Evolutionary conservation across 1,140 invertebrate species (phyloP).

Genomic region (Cotesia chilonis): DNA sequence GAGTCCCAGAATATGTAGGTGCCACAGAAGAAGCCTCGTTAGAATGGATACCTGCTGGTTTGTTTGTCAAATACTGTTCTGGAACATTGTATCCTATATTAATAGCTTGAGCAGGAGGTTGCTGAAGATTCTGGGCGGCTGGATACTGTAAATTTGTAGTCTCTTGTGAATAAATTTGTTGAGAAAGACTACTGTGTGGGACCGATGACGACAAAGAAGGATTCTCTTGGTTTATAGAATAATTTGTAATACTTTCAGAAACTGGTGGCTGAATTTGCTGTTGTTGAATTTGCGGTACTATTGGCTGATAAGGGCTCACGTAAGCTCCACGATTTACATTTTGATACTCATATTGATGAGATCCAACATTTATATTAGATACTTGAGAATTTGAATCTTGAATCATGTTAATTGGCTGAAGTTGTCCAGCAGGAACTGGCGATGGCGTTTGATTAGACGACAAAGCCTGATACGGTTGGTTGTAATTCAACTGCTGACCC

Average conservation of each 20-base stretch:
- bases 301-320: neutral
- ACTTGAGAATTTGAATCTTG: conserved; percentile 1
- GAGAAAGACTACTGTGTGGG: neutral
- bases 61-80: conserved; percentile 6
- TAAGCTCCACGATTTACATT: conserved; percentile 5
- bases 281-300: neutral
- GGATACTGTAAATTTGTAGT: conserved; percentile 5
- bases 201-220: neutral
- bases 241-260: conserved; percentile 6
- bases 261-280: neutral
- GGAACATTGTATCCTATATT: conserved; percentile 3
- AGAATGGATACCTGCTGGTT: neutral
- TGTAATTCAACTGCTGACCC: conserved; percentile 12
- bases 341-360: neutral
- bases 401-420: neutral
- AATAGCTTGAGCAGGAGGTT: neutral
- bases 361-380: neutral
- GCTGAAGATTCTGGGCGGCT: neutral
- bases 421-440: neutral
- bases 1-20: conserved; percentile 17
- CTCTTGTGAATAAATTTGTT: conserved; percentile 8
- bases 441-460: conserved; percentile 16
- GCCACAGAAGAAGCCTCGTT: conserved; percentile 1
- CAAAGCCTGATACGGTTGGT: conserved; percentile 16
- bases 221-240: neutral